These are phyloP conservation scores for Sipunculus nudus DNA, from an alignment of 2,888 invertebrate species.

Conservation along the genomic window DNA sequence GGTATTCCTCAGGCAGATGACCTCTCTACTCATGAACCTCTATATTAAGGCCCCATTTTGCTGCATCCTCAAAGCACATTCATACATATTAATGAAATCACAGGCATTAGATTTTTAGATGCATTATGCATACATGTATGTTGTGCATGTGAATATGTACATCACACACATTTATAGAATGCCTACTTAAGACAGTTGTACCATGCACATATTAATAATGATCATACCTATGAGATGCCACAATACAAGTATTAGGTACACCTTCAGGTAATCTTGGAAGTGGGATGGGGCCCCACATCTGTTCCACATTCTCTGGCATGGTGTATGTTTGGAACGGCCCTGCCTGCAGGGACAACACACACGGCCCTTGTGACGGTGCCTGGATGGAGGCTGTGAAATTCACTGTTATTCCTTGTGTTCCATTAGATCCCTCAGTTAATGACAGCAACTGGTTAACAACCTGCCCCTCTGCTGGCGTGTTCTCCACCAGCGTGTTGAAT, in stretches of 20 bases:
- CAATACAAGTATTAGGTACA: conserved; percentile 58
- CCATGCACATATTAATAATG: too few relatives aligned
- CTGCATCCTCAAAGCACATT: too few relatives aligned
- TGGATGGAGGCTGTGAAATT: conserved; percentile 45
- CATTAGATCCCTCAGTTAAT: conserved; percentile 56
- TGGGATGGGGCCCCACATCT: conserved; percentile 64
- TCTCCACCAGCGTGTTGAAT: conserved; percentile 47
- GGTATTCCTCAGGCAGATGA: too few relatives aligned
- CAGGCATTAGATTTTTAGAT: too few relatives aligned
- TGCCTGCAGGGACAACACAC: conserved; percentile 55
- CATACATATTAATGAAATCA: too few relatives aligned
- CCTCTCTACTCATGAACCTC: too few relatives aligned
- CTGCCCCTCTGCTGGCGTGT: conserved; percentile 34
- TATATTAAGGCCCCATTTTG: too few relatives aligned
- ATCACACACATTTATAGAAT: too few relatives aligned
- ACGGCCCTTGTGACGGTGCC: conserved; percentile 46
- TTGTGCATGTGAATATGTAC: too few relatives aligned
- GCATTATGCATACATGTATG: too few relatives aligned
- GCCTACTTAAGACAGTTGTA: too few relatives aligned
- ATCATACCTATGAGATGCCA: conserved; percentile 59
- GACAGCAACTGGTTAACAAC: conserved; percentile 38
- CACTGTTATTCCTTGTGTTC: conserved; percentile 49
- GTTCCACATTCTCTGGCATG: conserved; percentile 60
- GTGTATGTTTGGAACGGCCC: conserved; percentile 62
- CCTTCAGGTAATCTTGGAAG: conserved; percentile 56